Evolutionary conservation across 2,113 vertebrate genomes (phyloP), one percentile per base, ranked within the genome.

Genomic region (Hydrochoerus hydrochaeris): DNA sequence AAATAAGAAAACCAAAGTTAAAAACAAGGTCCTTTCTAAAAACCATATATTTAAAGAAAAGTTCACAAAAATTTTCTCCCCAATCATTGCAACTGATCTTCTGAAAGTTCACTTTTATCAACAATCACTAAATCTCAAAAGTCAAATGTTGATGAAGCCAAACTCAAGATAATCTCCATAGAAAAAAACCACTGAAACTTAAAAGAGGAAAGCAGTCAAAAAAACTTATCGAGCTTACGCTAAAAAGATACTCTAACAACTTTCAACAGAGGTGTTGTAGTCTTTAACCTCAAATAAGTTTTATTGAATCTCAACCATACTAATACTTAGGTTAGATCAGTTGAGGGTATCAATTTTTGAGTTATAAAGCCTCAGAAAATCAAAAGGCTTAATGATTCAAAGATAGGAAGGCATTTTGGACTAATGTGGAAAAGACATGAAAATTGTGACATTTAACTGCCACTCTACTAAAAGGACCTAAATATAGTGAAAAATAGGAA

Each of bases 291-390:
- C 38, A 90, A 63, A 11, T 32, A 44, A 84, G 62, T 71, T 85
- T 20, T 83, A 38, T 60, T 52, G 24, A 54, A 11, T 75, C 38
- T 46, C 3, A 14, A 91, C 20, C n/a, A 35, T 0, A 54, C 35
- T 78, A 52, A 90, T 0, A 46, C 3, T 0, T 78, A 82, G 38
- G 44, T 41, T 32, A 32, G 35, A 1, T 35, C 52, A 82, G 35
- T 73, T 0, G 1, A 88, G 4, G 6, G 2, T 54, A 83, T 14
- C 20, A 26, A 62, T 58, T 69, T 90, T 35, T 46, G 60, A 57
- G 4, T n/a, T 88, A 41, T 9, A n/a, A 80, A 58, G 19, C 89
- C 91, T 67, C 32, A 90, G 46, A 95, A 86, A 85, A 88, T 60
- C 24, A 67, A 94, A 62, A 54, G 77, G 10, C 22, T 62, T 94